Evolutionary conservation across 2,888 invertebrate genomes (phyloP), one percentile per base, ranked within the genome.

Genomic region (Cheilosia grossa): DNA sequence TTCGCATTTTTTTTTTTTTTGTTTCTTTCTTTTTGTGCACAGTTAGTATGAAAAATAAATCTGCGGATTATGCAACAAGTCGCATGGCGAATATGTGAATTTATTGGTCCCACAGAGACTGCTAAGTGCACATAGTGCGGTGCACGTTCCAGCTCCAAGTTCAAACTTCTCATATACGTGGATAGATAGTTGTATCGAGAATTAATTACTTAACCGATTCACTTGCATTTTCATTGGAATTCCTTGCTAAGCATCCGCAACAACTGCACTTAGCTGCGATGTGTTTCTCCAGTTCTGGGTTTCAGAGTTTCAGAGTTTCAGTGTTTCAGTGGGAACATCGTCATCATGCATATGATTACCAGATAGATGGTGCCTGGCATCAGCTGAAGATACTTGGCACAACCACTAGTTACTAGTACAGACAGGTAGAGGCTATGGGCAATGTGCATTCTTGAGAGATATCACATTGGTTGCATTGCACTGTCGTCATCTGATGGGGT

Each of bases 211-310:
- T 27, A 74, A 74, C 63, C 47, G 49, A 63, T 59, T 64, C 56
- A 85, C 83, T 85, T 80, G 75, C 80, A 70, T 80, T 75, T 80
- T 75, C 49, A 66, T 54, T 69, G 63, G 69, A 83, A 83, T 73
- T 63, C 47, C 59, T 80, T 80, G 58, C 54, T 83, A 70, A 70
- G 66, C 56, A 75, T 85, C 85, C 81, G 80, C 72, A 81, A 66
- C 33, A 17, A 58, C 53, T 27, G n/a, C 42, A n/a, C 53, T 59
- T 49, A 21, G 27, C 27, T 53, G 54, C 42, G 72, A 72, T 63
- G 19, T 33, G 27, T 27, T 27, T 27, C 27, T 27, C 9, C 6
- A 9, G 9, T 30, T 30, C 30, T 9, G 9, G 42, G 27, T 66
- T 47, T 51, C 51, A 42, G 30, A 2, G 30, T 9, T 9, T 30